Conservation (phyloP, 2,113 vertebrate genomes). For the Rhinolophus sinicus region DNA sequence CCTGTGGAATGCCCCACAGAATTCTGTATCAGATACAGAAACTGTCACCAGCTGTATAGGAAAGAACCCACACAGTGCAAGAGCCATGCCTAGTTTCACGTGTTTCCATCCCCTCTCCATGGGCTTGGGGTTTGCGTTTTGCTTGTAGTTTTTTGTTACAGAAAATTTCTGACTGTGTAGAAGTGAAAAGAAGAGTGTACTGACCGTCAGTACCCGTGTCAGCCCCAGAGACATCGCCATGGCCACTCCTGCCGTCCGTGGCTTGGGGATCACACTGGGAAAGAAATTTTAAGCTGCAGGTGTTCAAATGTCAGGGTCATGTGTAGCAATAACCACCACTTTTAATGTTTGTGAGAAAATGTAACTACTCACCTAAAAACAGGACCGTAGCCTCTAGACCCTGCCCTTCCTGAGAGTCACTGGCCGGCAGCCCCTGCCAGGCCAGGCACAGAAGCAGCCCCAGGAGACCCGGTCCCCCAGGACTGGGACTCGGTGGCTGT, state of each 20-base stretch:
- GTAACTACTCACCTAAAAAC: background rate
- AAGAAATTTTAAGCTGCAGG: background rate
- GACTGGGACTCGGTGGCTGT: too few species aligned
- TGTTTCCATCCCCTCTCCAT: background rate
- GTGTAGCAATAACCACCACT: fast-evolving
- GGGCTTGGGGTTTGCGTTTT: background rate
- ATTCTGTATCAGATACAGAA: background rate
- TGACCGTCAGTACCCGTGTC: background rate
- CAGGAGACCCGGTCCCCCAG: background rate
- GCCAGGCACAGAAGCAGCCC: background rate
- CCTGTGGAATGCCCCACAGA: background rate
- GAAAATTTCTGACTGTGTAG: background rate
- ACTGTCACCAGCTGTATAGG: too few species aligned
- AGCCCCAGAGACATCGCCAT: too few species aligned
- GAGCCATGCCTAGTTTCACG: background rate
- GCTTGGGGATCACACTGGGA: background rate
- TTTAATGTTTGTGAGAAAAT: too few species aligned
- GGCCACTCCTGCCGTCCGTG: background rate
- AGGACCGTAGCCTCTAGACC: fast-evolving
- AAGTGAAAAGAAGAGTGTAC: background rate
- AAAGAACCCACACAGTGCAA: background rate
- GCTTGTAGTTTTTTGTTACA: background rate
- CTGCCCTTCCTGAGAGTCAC: too few species aligned
- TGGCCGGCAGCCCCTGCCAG: background rate
- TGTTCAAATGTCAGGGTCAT: background rate